phyloP scores from a whole-genome alignment of 2,797 vertebrate species.

The Diglossa cyanea region DNA sequence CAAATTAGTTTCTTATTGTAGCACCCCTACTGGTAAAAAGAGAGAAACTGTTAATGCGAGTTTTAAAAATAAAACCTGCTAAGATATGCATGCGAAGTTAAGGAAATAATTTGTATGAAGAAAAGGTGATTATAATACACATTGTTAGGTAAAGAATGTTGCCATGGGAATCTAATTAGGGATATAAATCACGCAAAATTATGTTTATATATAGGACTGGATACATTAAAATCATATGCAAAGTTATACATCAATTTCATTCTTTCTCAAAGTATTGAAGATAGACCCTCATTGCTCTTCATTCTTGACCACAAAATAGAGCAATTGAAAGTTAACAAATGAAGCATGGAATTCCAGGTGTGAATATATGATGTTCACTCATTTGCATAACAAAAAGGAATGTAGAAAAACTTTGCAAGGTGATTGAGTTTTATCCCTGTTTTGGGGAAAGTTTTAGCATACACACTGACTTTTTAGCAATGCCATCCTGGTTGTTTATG shows the following conservation, averaged over 20 bases:
- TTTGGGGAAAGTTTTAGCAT: background rate
- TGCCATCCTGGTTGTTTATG: background rate
- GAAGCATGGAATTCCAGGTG: background rate
- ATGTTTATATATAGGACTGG: slow-evolving; percentile 71
- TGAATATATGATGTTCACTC: background rate
- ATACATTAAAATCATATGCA: slow-evolving; percentile 56
- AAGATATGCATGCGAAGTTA: slow-evolving; percentile 82
- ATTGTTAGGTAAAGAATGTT: slow-evolving; percentile 82
- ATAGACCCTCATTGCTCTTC: background rate
- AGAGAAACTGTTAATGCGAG: slow-evolving; percentile 76
- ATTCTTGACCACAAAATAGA: background rate
- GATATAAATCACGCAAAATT: slow-evolving; percentile 80
- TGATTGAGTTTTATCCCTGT: background rate
- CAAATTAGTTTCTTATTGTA: slow-evolving; percentile 92
- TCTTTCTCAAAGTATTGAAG: slow-evolving; percentile 4
- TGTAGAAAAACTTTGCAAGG: background rate
- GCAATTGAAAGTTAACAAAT: background rate
- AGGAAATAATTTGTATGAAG: slow-evolving; percentile 79
- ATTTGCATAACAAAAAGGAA: background rate
- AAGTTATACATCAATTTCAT: slow-evolving; percentile 7
- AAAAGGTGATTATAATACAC: slow-evolving; percentile 82
- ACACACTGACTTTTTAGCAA: background rate
- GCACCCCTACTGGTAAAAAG: slow-evolving; percentile 83
- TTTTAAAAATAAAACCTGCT: slow-evolving; percentile 80
- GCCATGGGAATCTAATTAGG: slow-evolving; percentile 83